Conservation (phyloP, 1,140 invertebrate species). For the Monochamus saltuarius region DNA sequence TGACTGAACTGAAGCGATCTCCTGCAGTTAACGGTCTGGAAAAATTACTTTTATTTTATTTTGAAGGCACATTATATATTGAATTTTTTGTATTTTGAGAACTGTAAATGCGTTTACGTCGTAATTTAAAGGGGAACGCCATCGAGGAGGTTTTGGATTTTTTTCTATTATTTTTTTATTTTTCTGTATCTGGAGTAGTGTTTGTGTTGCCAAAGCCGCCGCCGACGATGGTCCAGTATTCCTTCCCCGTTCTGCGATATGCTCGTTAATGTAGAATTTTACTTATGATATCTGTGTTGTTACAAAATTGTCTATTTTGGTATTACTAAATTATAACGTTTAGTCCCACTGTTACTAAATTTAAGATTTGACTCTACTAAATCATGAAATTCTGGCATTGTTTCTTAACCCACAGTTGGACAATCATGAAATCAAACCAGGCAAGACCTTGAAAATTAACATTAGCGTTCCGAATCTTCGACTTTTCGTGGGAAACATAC, state of each 20-base stretch:
- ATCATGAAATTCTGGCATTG: slow-evolving; percentile 64
- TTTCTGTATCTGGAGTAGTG: no score
- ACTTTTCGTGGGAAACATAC: slow-evolving; percentile 99
- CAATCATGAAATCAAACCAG: slow-evolving; percentile 99
- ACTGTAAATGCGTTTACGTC: no score
- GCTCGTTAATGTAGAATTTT: not conserved
- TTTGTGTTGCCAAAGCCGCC: not conserved
- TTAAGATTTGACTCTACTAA: slow-evolving; percentile 35
- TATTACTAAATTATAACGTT: slow-evolving; percentile 37
- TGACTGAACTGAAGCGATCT: no score
- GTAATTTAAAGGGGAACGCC: not conserved
- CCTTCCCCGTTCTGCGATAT: not conserved
- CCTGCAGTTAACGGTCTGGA: no score
- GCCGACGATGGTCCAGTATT: not conserved
- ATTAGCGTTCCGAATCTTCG: slow-evolving; percentile 99
- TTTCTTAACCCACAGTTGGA: slow-evolving; percentile 89
- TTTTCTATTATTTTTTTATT: no score
- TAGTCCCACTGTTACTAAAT: slow-evolving; percentile 33
- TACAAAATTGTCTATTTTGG: slow-evolving; percentile 46
- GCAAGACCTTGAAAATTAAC: slow-evolving; percentile 99
- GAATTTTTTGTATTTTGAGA: not conserved
- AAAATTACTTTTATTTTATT: not conserved
- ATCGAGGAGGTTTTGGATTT: not conserved
- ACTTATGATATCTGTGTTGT: slow-evolving; percentile 7
- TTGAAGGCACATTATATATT: not conserved